Evolutionary conservation across 1,140 invertebrate genomes (phyloP).

Genomic region (Drosophila watanabei): DNA sequence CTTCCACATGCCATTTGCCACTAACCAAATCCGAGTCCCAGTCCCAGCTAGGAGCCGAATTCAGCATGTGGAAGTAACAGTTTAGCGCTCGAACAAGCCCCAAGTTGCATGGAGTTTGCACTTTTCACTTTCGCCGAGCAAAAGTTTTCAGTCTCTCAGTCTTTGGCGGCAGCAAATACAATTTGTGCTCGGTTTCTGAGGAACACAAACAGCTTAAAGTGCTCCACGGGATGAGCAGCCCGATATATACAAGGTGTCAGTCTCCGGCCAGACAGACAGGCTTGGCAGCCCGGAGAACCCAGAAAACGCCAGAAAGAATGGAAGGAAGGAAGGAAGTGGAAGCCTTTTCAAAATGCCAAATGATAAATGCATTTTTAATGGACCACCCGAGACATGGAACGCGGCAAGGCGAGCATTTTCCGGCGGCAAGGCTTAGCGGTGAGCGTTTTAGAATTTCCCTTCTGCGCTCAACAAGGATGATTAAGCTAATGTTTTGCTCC

Average conservation of each 20-base stretch:
- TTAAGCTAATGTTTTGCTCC: slow-evolving; percentile 68
- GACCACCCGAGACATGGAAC: slow-evolving; percentile 49
- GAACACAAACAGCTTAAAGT: slow-evolving; percentile 58
- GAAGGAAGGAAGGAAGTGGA: slow-evolving; percentile 56
- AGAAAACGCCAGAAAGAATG: not conserved
- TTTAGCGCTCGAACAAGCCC: slow-evolving; percentile 81
- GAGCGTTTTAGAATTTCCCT: slow-evolving; percentile 38
- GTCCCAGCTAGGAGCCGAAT: not conserved
- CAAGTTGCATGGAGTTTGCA: slow-evolving; percentile 64
- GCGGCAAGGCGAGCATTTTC: slow-evolving; percentile 50
- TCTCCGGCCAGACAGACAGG: slow-evolving; percentile 11
- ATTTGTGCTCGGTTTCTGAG: slow-evolving; percentile 53
- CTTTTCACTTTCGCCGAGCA: slow-evolving; percentile 66
- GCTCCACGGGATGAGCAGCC: slow-evolving; percentile 42
- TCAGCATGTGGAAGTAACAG: slow-evolving; percentile 78
- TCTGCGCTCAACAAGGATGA: slow-evolving; percentile 57
- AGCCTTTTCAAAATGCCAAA: slow-evolving; percentile 79
- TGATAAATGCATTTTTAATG: slow-evolving; percentile 83
- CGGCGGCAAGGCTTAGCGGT: slow-evolving; percentile 57
- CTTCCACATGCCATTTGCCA: slow-evolving; percentile 8
- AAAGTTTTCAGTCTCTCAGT: slow-evolving; percentile 40
- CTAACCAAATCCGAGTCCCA: slow-evolving; percentile 10
- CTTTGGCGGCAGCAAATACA: slow-evolving; percentile 66
- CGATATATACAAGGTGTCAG: slow-evolving; percentile 51
- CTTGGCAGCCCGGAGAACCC: slow-evolving; percentile 2